These are phyloP conservation scores for Lordiphosa stackelbergi DNA, from an alignment of 1,140 invertebrate genomes.

Conservation along the genomic window DNA sequence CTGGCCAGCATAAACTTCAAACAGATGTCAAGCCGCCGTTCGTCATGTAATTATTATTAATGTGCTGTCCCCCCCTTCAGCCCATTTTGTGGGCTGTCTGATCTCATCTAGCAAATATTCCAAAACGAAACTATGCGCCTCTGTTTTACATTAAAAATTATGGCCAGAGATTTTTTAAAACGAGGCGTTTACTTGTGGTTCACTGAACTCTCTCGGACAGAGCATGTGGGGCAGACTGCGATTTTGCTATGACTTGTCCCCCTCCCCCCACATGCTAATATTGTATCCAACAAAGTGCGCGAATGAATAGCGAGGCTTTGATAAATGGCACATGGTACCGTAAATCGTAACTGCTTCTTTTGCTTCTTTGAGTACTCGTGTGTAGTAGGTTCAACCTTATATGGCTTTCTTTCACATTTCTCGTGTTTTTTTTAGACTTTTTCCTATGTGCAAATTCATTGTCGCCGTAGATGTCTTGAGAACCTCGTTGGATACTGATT, in stretches of 20 bases:
- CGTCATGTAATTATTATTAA: conserved; percentile 53
- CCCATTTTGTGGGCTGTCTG: conserved; percentile 19
- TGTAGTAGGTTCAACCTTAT: conserved; percentile 24
- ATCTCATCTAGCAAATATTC: conserved; percentile 53
- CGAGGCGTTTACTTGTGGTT: conserved; percentile 36
- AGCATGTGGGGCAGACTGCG: conserved; percentile 36
- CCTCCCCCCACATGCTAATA: conserved; percentile 6
- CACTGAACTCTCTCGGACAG: conserved; percentile 19
- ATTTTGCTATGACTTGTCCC: conserved; percentile 16
- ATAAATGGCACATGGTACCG: conserved; percentile 36
- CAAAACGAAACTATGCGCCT: conserved; percentile 28
- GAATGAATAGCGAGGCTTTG: conserved; percentile 48
- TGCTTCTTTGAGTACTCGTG: neutral
- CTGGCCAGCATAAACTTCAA: conserved; percentile 52
- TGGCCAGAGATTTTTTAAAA: conserved; percentile 39
- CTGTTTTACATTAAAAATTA: conserved; percentile 54
- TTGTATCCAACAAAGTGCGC: conserved; percentile 13
- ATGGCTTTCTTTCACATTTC: conserved; percentile 36
- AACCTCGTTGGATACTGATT: conserved; percentile 14
- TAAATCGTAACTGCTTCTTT: conserved; percentile 5
- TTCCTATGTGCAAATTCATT: conserved; percentile 37
- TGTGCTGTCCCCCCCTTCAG: conserved; percentile 19
- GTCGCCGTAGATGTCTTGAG: conserved; percentile 18
- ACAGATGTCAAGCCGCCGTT: conserved; percentile 48
- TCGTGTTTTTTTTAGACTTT: neutral